phyloP scores from a whole-genome alignment of 2,888 invertebrate genomes.

The Phengaris arion region DNA sequence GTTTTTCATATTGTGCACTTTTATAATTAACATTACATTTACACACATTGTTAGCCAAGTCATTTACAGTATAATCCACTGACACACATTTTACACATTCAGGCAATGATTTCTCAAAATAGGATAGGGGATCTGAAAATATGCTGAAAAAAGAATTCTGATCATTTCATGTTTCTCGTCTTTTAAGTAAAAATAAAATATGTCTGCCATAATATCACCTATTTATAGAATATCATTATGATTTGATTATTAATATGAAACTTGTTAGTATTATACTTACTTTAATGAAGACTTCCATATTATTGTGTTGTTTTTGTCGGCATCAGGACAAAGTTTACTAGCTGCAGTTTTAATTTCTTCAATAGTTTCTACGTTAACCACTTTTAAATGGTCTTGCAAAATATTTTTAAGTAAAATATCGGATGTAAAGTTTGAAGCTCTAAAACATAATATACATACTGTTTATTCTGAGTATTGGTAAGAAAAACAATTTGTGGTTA shows the following conservation, averaged over 20 bases:
- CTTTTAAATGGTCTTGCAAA: constrained; percentile 49
- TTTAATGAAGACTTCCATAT: constrained; percentile 56
- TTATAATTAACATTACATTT: constrained; percentile 48
- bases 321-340: constrained; percentile 45
- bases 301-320: constrained; percentile 45
- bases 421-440: constrained; percentile 56
- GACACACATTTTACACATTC: constrained; percentile 49
- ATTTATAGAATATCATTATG: too few relatives aligned
- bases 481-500: too few relatives aligned
- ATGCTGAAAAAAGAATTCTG: constrained; percentile 48
- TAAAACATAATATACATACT: constrained; percentile 42
- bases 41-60: constrained; percentile 50
- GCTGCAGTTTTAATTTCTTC: constrained; percentile 47
- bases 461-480: too few relatives aligned
- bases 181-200: background rate
- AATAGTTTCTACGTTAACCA: constrained; percentile 42
- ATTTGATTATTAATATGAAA: too few relatives aligned
- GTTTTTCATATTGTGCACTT: background rate
- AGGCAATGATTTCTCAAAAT: constrained; percentile 50
- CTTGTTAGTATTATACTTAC: constrained; percentile 42
- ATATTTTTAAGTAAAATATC: constrained; percentile 50
- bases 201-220: too few relatives aligned
- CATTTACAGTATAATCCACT: constrained; percentile 39
- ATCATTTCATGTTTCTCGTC: background rate
- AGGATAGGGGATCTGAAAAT: constrained; percentile 49